Evolutionary conservation across 2,888 invertebrate genomes (phyloP), one percentile per base, ranked within the genome.

Genomic region (Charanyca ferruginea): DNA sequence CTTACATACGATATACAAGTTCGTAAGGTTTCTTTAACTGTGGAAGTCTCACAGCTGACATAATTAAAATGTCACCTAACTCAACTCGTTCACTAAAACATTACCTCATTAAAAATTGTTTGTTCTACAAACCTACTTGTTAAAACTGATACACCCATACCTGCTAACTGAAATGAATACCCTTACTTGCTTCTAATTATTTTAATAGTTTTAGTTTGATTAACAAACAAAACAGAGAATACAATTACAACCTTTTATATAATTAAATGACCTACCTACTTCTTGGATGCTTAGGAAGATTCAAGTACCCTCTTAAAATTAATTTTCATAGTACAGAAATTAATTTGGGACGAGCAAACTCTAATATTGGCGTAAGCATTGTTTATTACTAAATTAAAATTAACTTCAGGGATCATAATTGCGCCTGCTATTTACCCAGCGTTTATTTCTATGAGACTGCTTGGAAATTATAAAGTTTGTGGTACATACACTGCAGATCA

Each of bases 311-410:
- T 64, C 59, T 16, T 57, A 38, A 53, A 52, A 76, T 60, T 70
- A 45, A 75, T 69, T 70, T 73, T 53, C 44, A 28, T 70, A 60
- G 49, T 48, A 51, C 48, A 55, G 38, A 65, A 68, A 79, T 79
- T 64, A 71, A 76, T 71, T 49, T 60, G 48, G 55, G 55, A 70
- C 51, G 25, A 64, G 32, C 32, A 60, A 70, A 70, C 59, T 70
- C 77, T 64, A 76, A 76, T 73, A 73, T 76, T 73, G 63, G 23
- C 44, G 59, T 52, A 53, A 76, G 20, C 52, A 64, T 71, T 73
- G 58, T 71, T 71, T 76, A 73, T 70, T 52, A 57, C 52, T 57
- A 53, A 64, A 73, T 53, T 64, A 64, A 55, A 76, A 75, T 73
- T 75, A 75, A 42, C 41, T 75, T 69, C 25, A 42, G 22, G 18